phyloP scores from a whole-genome alignment of 2,888 invertebrate genomes.

The Callyntrura sp. region DNA sequence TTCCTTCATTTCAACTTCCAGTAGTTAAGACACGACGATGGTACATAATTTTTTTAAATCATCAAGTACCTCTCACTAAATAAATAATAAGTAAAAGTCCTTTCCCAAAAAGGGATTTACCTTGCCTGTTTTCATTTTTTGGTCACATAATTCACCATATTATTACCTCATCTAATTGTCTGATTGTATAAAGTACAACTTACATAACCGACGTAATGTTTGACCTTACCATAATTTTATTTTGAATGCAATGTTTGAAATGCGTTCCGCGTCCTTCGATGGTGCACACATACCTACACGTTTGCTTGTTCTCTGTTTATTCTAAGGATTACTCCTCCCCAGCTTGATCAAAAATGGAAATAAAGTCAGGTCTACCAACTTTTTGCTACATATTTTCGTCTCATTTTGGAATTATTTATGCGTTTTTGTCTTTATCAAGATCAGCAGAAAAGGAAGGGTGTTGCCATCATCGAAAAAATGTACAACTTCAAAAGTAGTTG shows the following conservation, averaged over 20 bases:
- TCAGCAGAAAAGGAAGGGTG: slow-evolving; percentile 62
- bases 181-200: not conserved
- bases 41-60: no score
- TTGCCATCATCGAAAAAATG: not conserved
- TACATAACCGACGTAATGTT: not conserved
- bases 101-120: not conserved
- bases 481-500: slow-evolving; percentile 8
- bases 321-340: not conserved
- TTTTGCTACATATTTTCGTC: slow-evolving; percentile 8
- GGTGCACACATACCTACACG: not conserved
- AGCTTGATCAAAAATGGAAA: slow-evolving; percentile 20
- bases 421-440: slow-evolving; percentile 40
- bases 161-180: no score
- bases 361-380: slow-evolving; percentile 1
- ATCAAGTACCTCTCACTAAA: no score
- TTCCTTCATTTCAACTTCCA: no score
- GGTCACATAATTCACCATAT: no score
- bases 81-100: no score
- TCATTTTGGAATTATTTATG: slow-evolving; percentile 51
- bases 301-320: not conserved
- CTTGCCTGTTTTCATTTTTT: no score
- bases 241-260: not conserved
- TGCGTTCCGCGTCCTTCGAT: not conserved
- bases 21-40: no score
- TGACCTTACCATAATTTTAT: not conserved